These are phyloP conservation scores for Fistularia commersonii DNA, from an alignment of 2,797 vertebrate species.

Conservation along the genomic window DNA sequence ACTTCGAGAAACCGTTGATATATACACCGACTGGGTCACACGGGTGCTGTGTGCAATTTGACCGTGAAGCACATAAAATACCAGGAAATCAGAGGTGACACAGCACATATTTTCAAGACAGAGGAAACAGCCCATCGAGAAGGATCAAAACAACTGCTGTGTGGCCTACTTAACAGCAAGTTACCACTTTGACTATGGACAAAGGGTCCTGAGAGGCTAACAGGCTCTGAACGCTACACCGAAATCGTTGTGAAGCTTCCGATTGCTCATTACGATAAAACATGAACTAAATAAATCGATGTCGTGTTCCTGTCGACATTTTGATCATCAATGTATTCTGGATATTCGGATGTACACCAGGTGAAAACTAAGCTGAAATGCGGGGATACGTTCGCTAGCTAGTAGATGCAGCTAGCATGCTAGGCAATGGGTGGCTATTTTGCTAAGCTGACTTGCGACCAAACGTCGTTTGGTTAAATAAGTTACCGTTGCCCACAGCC, in stretches of 20 bases:
- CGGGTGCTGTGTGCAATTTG: not conserved
- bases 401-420: conserved; percentile 53
- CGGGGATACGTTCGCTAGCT: conserved; percentile 14
- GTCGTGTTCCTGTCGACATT: no score
- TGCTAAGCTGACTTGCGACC: conserved; percentile 30
- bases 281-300: not conserved
- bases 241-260: conserved; percentile 31
- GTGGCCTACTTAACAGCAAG: conserved; percentile 61
- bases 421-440: conserved; percentile 70
- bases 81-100: not conserved
- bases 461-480: conserved; percentile 32
- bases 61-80: not conserved
- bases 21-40: no score
- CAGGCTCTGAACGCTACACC: conserved; percentile 34
- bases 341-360: not conserved
- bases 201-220: conserved; percentile 67
- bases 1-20: no score
- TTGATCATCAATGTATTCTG: no score
- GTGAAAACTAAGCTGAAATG: not conserved
- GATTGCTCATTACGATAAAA: conserved; percentile 1
- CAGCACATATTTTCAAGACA: not conserved
- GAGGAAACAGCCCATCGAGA: conserved; percentile 8
- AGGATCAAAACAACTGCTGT: conserved; percentile 61
- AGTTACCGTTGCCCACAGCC: not conserved
- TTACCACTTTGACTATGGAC: conserved; percentile 62